These are phyloP conservation scores for Tragelaphus oryx DNA, from an alignment of 2,797 vertebrate genomes.

Conservation along the genomic window DNA sequence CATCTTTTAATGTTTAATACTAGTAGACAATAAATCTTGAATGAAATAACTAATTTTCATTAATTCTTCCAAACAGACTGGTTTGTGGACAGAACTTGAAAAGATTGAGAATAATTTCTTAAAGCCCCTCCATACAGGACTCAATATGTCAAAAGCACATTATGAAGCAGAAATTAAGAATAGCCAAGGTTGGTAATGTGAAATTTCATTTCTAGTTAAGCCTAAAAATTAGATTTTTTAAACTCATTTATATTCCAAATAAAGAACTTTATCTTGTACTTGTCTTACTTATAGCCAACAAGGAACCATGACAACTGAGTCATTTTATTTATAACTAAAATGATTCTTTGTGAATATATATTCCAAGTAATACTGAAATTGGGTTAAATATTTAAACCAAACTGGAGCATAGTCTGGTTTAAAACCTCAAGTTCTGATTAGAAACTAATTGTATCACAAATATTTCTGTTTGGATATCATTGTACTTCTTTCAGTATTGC, in stretches of 20 bases:
- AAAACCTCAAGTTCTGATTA: conserved; percentile 8
- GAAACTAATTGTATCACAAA: neutral
- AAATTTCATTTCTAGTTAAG: conserved; percentile 14
- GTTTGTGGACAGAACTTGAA: conserved; percentile 86
- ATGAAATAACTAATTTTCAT: conserved; percentile 45
- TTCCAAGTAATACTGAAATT: conserved; percentile 12
- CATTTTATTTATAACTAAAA: conserved; percentile 45
- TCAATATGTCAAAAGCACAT: conserved; percentile 91
- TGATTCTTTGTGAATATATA: conserved; percentile 3
- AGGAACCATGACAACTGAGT: neutral
- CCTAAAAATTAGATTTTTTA: conserved; percentile 44
- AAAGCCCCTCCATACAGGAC: conserved; percentile 87
- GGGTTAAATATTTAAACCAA: conserved; percentile 27
- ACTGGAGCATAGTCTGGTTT: neutral
- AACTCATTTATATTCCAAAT: neutral
- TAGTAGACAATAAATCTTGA: neutral
- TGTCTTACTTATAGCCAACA: conserved; percentile 32
- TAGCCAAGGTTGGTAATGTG: conserved; percentile 80
- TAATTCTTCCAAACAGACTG: conserved; percentile 78
- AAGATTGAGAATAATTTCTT: conserved; percentile 87
- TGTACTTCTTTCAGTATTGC: neutral
- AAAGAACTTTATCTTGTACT: conserved; percentile 42
- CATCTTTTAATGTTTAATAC: neutral
- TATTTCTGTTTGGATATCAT: neutral
- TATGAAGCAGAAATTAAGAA: conserved; percentile 90